A percentile compares a stretch with the other conserved stretches of the same genome.
Evolutionary conservation across 1,140 invertebrate genomes (phyloP).

Genomic region (Neodiprion pinetum): DNA sequence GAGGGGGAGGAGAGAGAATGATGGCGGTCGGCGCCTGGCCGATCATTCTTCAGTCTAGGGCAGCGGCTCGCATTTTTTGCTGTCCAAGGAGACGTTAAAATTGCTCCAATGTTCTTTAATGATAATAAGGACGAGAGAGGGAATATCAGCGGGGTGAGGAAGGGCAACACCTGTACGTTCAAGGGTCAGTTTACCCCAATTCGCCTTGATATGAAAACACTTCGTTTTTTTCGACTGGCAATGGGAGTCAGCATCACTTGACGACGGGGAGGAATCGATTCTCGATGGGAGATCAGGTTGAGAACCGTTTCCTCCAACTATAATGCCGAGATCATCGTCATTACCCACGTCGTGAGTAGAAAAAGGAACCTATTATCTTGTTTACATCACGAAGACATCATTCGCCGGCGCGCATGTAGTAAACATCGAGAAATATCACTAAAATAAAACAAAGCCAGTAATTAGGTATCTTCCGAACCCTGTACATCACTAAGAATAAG

Average conservation of each 20-base stretch:
- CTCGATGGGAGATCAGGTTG: neutral
- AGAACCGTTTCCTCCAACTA: neutral
- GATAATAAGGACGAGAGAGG: neutral
- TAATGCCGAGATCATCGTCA: constrained; percentile 7
- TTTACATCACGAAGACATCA: constrained; percentile 56
- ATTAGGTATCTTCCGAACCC: constrained; percentile 9
- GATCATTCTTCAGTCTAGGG: constrained; percentile 60
- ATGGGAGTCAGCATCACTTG: too few relatives aligned
- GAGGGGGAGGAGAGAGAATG: constrained; percentile 17
- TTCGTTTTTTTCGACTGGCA: too few relatives aligned
- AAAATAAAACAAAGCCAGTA: constrained; percentile 51
- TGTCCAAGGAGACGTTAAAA: constrained; percentile 52
- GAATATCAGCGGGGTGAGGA: too few relatives aligned
- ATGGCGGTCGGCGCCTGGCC: constrained; percentile 49
- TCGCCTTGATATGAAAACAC: too few relatives aligned
- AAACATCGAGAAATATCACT: constrained; percentile 50
- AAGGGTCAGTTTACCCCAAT: too few relatives aligned
- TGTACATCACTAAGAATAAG: neutral
- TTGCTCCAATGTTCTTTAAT: constrained; percentile 52
- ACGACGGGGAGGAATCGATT: too few relatives aligned
- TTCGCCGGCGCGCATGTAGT: constrained; percentile 45
- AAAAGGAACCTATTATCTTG: constrained; percentile 49
- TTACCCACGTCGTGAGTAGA: constrained; percentile 42
- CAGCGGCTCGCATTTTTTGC: constrained; percentile 56
- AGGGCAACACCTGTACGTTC: too few relatives aligned